These are phyloP conservation scores for Drosophila nr. medialis DNA, from an alignment of 2,888 invertebrate species.

Conservation along the genomic window DNA sequence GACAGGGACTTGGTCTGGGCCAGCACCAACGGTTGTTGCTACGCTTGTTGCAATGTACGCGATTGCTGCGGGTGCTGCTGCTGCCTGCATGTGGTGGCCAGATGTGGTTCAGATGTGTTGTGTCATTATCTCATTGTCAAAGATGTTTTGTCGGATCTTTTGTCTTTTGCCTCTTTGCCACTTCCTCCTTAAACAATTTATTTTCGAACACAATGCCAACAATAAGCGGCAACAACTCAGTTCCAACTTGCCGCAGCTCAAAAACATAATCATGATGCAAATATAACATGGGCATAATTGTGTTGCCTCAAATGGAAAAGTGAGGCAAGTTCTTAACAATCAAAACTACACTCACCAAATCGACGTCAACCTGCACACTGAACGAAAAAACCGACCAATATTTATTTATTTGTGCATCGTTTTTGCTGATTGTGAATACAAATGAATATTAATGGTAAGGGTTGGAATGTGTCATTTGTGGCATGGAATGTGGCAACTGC, in stretches of 20 bases:
- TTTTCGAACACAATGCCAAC: slow-evolving; percentile 4
- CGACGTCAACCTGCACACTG: not conserved
- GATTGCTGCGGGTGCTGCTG: not conserved
- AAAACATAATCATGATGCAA: slow-evolving; percentile 1
- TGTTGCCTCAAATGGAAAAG: not conserved
- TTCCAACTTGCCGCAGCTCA: not conserved
- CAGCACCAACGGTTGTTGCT: not conserved
- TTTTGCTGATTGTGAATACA: too few species aligned
- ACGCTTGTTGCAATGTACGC: not conserved
- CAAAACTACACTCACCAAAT: not conserved
- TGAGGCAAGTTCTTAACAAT: not conserved
- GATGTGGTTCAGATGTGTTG: slow-evolving; percentile 70
- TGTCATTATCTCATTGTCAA: slow-evolving; percentile 61
- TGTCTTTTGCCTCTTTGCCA: slow-evolving; percentile 32
- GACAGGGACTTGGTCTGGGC: not conserved
- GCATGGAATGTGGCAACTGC: not conserved
- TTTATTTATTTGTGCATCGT: not conserved
- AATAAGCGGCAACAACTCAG: not conserved
- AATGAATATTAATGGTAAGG: not conserved
- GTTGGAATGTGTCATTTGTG: not conserved
- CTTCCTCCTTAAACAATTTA: slow-evolving; percentile 22
- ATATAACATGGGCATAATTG: not conserved
- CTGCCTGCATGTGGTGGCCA: slow-evolving; percentile 56
- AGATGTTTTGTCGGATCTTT: slow-evolving; percentile 37
- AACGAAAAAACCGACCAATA: not conserved